Evolutionary conservation across 1,140 invertebrate genomes (phyloP), one percentile per base, ranked within the genome.

Genomic region (Neuroterus valhalla): DNA sequence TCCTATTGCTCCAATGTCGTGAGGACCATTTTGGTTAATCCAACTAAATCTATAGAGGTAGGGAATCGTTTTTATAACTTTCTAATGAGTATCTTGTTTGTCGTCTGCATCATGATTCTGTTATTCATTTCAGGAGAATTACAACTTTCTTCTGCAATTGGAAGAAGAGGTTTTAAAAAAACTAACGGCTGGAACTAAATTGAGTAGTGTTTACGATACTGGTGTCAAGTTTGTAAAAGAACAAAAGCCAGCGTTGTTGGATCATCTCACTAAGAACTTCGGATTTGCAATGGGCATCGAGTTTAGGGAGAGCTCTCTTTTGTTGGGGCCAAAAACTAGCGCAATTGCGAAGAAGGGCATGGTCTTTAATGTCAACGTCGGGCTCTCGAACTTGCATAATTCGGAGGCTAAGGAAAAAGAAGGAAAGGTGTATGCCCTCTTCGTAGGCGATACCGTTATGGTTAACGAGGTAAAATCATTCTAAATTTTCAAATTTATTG

Each of bases 1-100:
- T 97, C 95, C 0, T 99, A 99, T 85, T 99, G 99, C 90, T 98
- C 98, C 0, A 99, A 99, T 88, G 96, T 99, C 82, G 96, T 98
- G 14, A 93, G 99, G 71, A 99, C 99, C n/a, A 91, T 99, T 74
- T 90, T 99, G 79, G 97, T 99, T 1, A 98, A 99, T 91, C 99
- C 99, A 8, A 94, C 95, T 2, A 92, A 95, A 77, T 84, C 91
- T 67, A 91, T 94, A 55, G 92, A 94, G 90, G 92, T 95, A 94
- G 14, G 26, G 68, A 62, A 48, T 68, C 15, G 23, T 55, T 52
- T 21, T 76, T 43, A 21, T 43, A 10, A 12, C 19, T 17, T 55
- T 68, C 48, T 48, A 44, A 66, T 46, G 44, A 73, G 45, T 55
- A 48, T 0, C 17, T 38, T 14, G 46, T 70, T 72, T 62, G 50